These are phyloP conservation scores for Parotocinclus haroldoi DNA, from an alignment of 2,797 vertebrate genomes.

Conservation along the genomic window DNA sequence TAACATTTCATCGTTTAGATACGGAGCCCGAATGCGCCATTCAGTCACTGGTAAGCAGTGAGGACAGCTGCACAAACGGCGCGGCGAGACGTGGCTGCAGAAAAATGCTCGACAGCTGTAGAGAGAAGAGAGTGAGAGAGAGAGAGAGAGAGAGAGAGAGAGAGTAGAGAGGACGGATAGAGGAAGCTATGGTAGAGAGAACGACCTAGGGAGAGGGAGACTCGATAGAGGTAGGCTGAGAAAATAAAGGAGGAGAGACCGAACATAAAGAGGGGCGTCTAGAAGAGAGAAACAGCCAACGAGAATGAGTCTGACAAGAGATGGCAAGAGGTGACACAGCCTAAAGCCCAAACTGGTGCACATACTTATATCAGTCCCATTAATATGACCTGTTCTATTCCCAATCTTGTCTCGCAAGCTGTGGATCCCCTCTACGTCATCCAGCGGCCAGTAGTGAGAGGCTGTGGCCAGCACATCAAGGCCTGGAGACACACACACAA, in stretches of 20 bases:
- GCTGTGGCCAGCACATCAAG: conserved; percentile 85
- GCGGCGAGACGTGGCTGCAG: conserved; percentile 39
- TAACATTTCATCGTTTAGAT: conserved; percentile 9
- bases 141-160: conserved; percentile 33
- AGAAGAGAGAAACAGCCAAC: not conserved
- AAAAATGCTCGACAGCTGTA: conserved; percentile 51
- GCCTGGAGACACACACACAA: conserved; percentile 63
- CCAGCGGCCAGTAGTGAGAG: conserved; percentile 94
- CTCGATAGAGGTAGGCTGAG: too few species aligned
- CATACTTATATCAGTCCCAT: conserved; percentile 72
- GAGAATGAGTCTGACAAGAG: not conserved
- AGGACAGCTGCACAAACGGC: conserved; percentile 47
- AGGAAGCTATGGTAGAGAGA: too few species aligned
- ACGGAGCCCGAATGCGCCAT: conserved; percentile 27
- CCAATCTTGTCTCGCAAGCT: conserved; percentile 82
- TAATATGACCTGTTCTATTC: conserved; percentile 77
- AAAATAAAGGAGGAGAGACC: too few species aligned
- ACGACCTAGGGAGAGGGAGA: too few species aligned
- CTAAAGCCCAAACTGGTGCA: conserved; percentile 47
- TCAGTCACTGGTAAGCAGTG: conserved; percentile 31
- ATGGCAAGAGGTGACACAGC: conserved; percentile 16
- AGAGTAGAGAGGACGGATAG: too few species aligned
- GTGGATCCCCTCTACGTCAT: conserved; percentile 84
- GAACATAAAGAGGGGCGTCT: conserved; percentile 18
- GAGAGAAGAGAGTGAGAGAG: conserved; percentile 28